phyloP scores from a whole-genome alignment of 2,113 vertebrate species.

The Petrocephalus zakoni region DNA sequence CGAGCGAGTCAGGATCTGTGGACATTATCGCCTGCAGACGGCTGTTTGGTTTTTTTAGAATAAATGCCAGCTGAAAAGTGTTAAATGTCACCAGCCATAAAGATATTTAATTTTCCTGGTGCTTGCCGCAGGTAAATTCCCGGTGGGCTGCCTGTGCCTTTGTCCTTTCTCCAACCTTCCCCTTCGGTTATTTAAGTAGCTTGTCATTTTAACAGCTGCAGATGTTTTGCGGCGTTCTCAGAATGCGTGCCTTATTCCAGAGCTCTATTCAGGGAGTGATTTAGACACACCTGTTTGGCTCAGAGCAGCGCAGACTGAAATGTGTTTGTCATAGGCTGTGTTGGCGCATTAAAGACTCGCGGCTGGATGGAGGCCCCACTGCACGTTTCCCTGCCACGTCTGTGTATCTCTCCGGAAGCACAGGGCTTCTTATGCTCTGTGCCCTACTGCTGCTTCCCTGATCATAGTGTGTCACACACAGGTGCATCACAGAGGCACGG shows the following conservation, averaged over 20 bases:
- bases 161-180: neutral
- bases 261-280: neutral
- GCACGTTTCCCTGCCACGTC: neutral
- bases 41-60: neutral
- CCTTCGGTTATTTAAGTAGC: neutral
- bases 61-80: neutral
- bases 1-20: neutral
- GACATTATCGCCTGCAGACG: neutral
- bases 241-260: neutral
- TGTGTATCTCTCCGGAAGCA: neutral
- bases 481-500: neutral
- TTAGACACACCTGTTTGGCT: neutral
- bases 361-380: neutral
- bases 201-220: conserved; percentile 10
- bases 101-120: neutral
- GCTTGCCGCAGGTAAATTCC: neutral
- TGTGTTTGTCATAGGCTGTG: neutral
- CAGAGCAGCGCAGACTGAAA: neutral
- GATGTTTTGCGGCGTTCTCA: neutral
- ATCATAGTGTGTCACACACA: neutral
- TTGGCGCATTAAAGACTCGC: neutral
- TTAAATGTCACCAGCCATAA: neutral
- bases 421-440: neutral
- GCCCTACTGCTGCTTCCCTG: neutral
- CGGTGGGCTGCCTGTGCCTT: neutral